phyloP scores from a whole-genome alignment of 2,888 invertebrate genomes.

The Tuta absoluta region DNA sequence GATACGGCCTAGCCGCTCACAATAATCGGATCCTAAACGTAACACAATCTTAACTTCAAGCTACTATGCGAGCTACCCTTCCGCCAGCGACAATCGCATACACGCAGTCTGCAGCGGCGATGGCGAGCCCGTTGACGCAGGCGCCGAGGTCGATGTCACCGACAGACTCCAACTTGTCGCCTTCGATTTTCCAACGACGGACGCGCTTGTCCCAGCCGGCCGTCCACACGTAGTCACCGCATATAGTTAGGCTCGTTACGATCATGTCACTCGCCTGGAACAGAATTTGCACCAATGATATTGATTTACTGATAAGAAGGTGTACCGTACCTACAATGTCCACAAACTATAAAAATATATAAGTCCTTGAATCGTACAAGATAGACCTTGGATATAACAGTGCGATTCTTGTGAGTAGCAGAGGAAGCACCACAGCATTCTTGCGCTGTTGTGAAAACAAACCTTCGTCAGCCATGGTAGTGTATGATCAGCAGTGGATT shows the following conservation, averaged over 20 bases:
- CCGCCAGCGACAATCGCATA: conserved; percentile 61
- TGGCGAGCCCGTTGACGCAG: conserved; percentile 64
- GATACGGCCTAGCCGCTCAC: too few relatives aligned
- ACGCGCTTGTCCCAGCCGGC: conserved; percentile 81
- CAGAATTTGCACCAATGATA: conserved; percentile 6
- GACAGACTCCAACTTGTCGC: conserved; percentile 55
- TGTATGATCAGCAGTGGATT: not conserved
- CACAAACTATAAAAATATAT: not conserved
- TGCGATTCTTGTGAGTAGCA: too few relatives aligned
- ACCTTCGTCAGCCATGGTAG: not conserved
- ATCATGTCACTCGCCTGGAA: conserved; percentile 74
- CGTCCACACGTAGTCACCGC: conserved; percentile 72
- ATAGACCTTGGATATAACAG: too few relatives aligned
- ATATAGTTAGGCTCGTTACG: conserved; percentile 72
- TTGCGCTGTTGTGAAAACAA: too few relatives aligned
- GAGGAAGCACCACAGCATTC: too few relatives aligned
- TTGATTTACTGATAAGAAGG: not conserved
- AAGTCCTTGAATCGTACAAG: too few relatives aligned
- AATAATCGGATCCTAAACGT: not conserved
- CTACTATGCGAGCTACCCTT: conserved; percentile 50
- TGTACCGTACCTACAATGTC: not conserved
- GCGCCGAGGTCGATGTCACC: conserved; percentile 64
- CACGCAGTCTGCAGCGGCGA: conserved; percentile 43
- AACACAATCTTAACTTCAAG: conserved; percentile 17
- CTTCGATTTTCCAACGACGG: conserved; percentile 63